Evolutionary conservation across 1,140 invertebrate species (phyloP).

Genomic region (Caerostris darwini): DNA sequence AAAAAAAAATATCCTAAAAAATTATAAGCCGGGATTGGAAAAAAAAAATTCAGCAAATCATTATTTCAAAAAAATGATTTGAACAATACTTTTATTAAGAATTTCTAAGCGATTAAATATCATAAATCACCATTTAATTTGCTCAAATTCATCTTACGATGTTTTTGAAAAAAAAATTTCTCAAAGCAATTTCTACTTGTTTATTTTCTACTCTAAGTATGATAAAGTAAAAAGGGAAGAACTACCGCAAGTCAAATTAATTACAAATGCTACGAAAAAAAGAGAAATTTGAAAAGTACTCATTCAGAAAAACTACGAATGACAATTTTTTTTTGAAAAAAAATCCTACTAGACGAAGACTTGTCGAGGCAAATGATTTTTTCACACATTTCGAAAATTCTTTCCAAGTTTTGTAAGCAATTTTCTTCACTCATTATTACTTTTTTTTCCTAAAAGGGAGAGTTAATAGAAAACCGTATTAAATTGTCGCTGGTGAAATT

Average conservation of each 20-base stretch:
- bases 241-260: neutral
- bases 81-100: neutral
- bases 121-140: conserved; percentile 1
- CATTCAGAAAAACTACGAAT: neutral
- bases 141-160: neutral
- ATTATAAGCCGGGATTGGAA: no score
- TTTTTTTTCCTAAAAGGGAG: neutral
- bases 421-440: neutral
- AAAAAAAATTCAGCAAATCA: neutral
- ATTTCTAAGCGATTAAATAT: neutral
- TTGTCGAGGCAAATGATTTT: neutral
- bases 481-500: neutral
- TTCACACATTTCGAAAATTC: neutral
- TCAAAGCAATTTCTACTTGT: neutral
- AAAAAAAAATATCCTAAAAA: neutral
- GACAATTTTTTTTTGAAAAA: neutral
- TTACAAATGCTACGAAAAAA: neutral
- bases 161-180: neutral
- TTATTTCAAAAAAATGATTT: neutral
- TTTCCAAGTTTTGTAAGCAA: conserved; percentile 21
- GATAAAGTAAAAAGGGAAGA: neutral
- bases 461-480: conserved; percentile 21
- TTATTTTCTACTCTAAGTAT: neutral
- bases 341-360: neutral
- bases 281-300: neutral